Base-by-base conservation (phyloP, 1,140 invertebrate genomes). In the Trachymyrmex cornetzi region DNA sequence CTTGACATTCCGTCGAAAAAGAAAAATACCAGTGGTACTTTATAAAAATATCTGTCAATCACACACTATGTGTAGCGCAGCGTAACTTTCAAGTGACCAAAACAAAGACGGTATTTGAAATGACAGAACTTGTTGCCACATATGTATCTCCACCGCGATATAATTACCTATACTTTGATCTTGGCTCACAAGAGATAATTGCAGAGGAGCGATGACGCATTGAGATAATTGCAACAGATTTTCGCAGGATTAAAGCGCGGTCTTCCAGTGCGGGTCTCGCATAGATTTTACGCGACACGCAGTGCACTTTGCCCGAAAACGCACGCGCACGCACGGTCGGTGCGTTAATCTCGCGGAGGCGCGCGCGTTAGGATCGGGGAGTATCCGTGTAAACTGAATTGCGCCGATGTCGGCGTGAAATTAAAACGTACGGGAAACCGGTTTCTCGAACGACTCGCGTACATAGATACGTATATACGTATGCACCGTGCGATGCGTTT, bases 341-440 rank as follows among this genome's bases (percentile, higher is more conserved):
- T 48, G 48, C 71, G 61, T 92, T 88, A 81, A 90, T 90, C 89
- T 87, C 55, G 71, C 82, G 67, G 67, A 71, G 61, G 27, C 85
- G 85, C 53, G 69, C 80, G 69, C 91, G 90, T 89, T 93, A 93
- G 93, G 92, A 93, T 93, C 92, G 89, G 93, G 89, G 89, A 92
- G 92, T 93, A 93, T 93, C 91, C 93, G 93, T 94, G 94, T 93
- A 95, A 94, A 94, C 94, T 93, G 94, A 95, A 95, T 94, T 93
- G 94, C 94, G 77, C 88, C 91, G 93, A 94, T 91, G 93, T 95
- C 93, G 92, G 93, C 94, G 94, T 94, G 94, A 95, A 95, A 95
- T 95, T 94, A 94, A 91, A 95, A 94, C 92, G 93, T 93, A 94
- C 90, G 92, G 91, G 90, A 93, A 95, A 95, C 94, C 94, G 94